Evolutionary conservation across 2,888 invertebrate species (phyloP).

Genomic region (Sturmia bella): DNA sequence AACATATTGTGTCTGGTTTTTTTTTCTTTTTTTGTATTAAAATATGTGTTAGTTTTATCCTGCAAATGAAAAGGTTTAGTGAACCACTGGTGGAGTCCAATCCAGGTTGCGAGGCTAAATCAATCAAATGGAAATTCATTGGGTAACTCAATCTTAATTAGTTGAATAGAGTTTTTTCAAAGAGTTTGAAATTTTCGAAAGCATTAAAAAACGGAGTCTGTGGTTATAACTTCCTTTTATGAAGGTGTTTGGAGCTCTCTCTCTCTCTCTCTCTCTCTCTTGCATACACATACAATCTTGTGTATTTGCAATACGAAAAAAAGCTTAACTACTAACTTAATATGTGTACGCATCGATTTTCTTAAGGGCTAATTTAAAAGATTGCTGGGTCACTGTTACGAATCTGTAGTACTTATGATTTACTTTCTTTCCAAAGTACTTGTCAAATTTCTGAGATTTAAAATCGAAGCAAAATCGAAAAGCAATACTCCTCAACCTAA

Average conservation of each 20-base stretch:
- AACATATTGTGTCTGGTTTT: conserved; percentile 63
- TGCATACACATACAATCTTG: too few relatives aligned
- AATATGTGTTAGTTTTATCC: conserved; percentile 37
- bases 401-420: conserved; percentile 31
- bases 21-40: not conserved
- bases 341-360: not conserved
- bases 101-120: conserved; percentile 59
- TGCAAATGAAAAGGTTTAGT: conserved; percentile 50
- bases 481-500: not conserved
- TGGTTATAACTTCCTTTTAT: conserved; percentile 64
- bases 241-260: not conserved
- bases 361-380: not conserved
- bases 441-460: conserved; percentile 45
- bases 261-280: too few relatives aligned
- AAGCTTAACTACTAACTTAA: conserved; percentile 7
- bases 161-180: conserved; percentile 23
- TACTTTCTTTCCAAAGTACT: conserved; percentile 20
- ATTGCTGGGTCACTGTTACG: not conserved
- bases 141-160: conserved; percentile 61
- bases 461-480: conserved; percentile 28
- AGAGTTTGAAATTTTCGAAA: not conserved
- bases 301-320: not conserved
- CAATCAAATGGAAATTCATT: conserved; percentile 61
- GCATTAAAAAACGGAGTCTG: conserved; percentile 44
- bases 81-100: conserved; percentile 48